Conservation (phyloP, 2,888 invertebrate genomes). For the Eumacrocentrus americanus region DNA sequence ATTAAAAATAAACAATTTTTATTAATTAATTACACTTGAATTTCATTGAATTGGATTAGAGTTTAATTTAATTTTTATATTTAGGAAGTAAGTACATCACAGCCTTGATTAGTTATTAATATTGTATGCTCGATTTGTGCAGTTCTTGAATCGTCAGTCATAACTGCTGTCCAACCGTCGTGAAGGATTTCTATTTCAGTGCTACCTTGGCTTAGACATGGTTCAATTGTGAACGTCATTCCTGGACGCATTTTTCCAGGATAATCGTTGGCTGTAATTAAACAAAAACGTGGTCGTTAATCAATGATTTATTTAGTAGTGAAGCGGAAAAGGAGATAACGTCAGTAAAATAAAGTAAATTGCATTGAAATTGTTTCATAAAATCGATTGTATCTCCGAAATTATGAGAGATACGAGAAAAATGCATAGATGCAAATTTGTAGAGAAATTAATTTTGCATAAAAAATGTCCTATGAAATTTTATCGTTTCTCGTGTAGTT, state of each 20-base stretch:
- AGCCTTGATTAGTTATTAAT: slow-evolving; percentile 78
- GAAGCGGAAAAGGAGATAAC: too few species aligned
- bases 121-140: slow-evolving; percentile 95
- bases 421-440: not conserved
- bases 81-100: slow-evolving; percentile 75
- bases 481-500: too few species aligned
- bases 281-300: too few species aligned
- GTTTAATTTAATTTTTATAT: not conserved
- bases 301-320: too few species aligned
- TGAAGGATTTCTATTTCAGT: slow-evolving; percentile 72
- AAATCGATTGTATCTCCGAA: too few species aligned
- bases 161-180: slow-evolving; percentile 94
- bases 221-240: slow-evolving; percentile 97
- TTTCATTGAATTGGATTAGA: slow-evolving; percentile 1
- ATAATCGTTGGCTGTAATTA: slow-evolving; percentile 67
- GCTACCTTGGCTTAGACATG: slow-evolving; percentile 79
- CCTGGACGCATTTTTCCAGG: slow-evolving; percentile 79
- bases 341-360: too few species aligned
- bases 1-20: slow-evolving; percentile 23
- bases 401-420: slow-evolving; percentile 7
- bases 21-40: slow-evolving; percentile 9
- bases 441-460: not conserved
- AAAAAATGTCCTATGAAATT: not conserved
- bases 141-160: slow-evolving; percentile 78
- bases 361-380: too few species aligned